Base-by-base conservation (phyloP, 1,140 invertebrate species). In the Asbolus verrucosus region DNA sequence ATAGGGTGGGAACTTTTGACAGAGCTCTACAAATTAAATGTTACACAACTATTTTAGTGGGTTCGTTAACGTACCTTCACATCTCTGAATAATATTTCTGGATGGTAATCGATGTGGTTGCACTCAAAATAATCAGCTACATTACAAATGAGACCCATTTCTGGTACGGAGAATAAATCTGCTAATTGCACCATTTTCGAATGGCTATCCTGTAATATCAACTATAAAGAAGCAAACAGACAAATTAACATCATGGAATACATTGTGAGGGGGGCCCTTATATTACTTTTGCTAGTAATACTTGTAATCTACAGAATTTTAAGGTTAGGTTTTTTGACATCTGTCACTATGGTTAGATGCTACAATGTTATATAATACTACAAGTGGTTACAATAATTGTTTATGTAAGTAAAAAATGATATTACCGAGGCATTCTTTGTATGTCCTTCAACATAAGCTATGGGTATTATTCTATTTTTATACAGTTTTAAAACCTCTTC, bases 91-190 rank as follows among this genome's bases (percentile, higher is more conserved):
- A 98, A 86, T 79, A 97, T 97, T 83, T 97, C 94, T 0, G 97
- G 96, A 83, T 97, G 93, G 82, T 95, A 99, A 76, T 94, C 91
- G 67, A 98, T 95, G 71, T 92, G 90, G 80, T 97, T 93, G 36
- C 87, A 86, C 62, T 93, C 88, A 80, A 98, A 98, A 85, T 93
- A 97, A 82, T 98, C 94, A 2, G 95, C 92, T 0, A 98, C 92
- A 84, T 97, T 95, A 73, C 95, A 95, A 1, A 98, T 82, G 18
- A 98, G 83, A 72, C 92, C 90, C 89, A 98, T 97, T 87, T 98
- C 96, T 11, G 97, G 97, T 30, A 98, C 91, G 0, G 95, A 97
- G 83, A 99, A 99, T n/a, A 98, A 82, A 85, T 98, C 97, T 11
- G 96, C 95, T 69, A 98, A 82, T 80, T 98, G 96, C 13, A 96